Conservation (phyloP, 1,140 invertebrate species). For the Melitaea cinxia region DNA sequence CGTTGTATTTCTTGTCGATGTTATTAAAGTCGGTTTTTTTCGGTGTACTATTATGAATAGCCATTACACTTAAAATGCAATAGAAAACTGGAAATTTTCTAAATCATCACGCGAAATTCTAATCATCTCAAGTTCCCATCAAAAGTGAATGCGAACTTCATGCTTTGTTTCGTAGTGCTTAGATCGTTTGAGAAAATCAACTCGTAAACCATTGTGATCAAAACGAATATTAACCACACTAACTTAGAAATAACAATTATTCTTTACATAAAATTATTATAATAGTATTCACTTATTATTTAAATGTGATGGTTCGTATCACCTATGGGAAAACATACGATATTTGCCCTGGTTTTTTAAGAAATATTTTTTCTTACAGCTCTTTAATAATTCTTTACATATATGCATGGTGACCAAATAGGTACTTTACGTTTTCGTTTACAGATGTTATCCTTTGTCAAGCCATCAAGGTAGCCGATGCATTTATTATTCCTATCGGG, state of each 20-base stretch:
- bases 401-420: not conserved
- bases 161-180: not conserved
- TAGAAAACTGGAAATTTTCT: not conserved
- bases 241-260: too few species aligned
- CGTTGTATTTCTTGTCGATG: too few species aligned
- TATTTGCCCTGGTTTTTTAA: too few species aligned
- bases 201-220: too few species aligned
- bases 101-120: not conserved
- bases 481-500: slow-evolving; percentile 63
- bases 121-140: not conserved
- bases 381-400: not conserved
- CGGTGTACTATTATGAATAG: not conserved
- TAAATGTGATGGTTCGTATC: too few species aligned
- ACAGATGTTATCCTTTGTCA: slow-evolving; percentile 2
- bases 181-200: not conserved
- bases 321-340: too few species aligned
- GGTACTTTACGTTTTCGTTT: not conserved
- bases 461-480: slow-evolving; percentile 45
- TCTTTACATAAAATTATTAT: too few species aligned
- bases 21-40: too few species aligned
- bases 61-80: not conserved
- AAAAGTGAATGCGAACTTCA: not conserved
- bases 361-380: too few species aligned
- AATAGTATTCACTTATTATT: too few species aligned
- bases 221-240: not conserved